Conservation (phyloP, 2,113 vertebrate species). For the Sinocyclocheilus grahami region DNA sequence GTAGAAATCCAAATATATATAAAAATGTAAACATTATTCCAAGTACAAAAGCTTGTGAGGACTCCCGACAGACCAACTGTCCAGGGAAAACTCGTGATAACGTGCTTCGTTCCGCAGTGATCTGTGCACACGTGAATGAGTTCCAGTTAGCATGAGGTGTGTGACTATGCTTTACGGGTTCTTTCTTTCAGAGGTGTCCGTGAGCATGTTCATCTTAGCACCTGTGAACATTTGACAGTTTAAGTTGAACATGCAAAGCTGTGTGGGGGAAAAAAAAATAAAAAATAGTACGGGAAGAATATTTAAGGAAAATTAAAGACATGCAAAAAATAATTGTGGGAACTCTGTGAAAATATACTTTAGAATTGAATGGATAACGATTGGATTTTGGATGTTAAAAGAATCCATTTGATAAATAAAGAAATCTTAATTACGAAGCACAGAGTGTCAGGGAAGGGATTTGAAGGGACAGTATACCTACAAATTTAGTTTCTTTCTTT, state of each 20-base stretch:
- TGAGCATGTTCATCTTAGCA: background rate
- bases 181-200: background rate
- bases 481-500: background rate
- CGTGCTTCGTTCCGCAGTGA: background rate
- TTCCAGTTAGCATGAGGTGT: background rate
- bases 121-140: background rate
- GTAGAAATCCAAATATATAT: constrained; percentile 34
- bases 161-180: background rate
- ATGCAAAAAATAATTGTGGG: background rate
- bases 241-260: background rate
- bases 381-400: background rate
- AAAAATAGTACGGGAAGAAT: background rate
- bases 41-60: constrained; percentile 51
- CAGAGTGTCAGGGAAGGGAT: background rate
- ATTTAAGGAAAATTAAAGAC: background rate
- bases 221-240: background rate
- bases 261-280: background rate
- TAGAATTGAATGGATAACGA: background rate
- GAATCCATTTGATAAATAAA: background rate
- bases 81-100: background rate
- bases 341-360: background rate
- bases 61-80: background rate
- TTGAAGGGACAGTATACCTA: background rate
- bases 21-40: constrained; percentile 53
- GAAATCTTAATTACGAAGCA: background rate